Evolutionary conservation across 2,113 vertebrate genomes (phyloP).

Genomic region (Zootoca vivipara): DNA sequence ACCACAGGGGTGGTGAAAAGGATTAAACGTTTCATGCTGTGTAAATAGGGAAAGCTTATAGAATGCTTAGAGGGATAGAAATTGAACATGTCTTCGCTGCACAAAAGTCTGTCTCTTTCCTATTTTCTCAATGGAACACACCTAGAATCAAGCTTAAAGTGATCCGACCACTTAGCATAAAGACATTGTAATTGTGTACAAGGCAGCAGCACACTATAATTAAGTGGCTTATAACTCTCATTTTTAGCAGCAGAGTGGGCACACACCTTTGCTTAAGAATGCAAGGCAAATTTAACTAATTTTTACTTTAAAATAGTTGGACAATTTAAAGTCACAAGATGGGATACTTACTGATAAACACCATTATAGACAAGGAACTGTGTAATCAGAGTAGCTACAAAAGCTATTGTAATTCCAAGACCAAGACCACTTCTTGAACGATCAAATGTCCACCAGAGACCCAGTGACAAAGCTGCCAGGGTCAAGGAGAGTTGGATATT

Average conservation of each 20-base stretch:
- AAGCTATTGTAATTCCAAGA: slow-evolving; percentile 84
- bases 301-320: neutral
- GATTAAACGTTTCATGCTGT: neutral
- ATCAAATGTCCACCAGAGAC: slow-evolving; percentile 87
- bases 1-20: no score
- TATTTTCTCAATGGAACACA: neutral
- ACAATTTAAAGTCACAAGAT: neutral
- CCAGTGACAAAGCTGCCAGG: slow-evolving; percentile 81
- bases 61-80: neutral
- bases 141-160: neutral
- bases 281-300: neutral
- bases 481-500: slow-evolving; percentile 83
- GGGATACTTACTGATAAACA: slow-evolving; percentile 82
- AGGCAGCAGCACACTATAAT: neutral
- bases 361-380: slow-evolving; percentile 86
- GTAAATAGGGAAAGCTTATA: neutral
- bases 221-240: neutral
- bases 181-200: neutral
- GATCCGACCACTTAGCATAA: neutral
- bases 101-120: neutral
- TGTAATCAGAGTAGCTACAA: slow-evolving; percentile 83
- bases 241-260: neutral
- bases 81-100: neutral
- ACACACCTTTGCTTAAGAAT: neutral
- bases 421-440: slow-evolving; percentile 86